Evolutionary conservation across 1,140 invertebrate genomes (phyloP), one percentile per base, ranked within the genome.

Genomic region (Colletes gigas): DNA sequence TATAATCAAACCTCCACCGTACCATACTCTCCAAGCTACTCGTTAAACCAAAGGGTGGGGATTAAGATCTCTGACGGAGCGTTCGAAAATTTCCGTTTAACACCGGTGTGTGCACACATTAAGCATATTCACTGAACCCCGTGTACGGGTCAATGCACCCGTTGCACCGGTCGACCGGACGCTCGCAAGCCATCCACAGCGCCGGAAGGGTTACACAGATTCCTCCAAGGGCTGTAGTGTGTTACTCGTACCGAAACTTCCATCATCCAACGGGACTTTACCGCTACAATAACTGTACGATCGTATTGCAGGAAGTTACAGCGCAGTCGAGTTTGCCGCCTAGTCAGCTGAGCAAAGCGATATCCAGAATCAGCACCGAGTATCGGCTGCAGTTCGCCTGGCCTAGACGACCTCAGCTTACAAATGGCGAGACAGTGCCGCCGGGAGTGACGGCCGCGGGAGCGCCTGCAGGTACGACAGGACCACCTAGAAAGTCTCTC

Each of bases 311-410:
- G 92, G 92, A 93, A 94, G 92, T 93, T 91, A 89, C 93, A 91
- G 82, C 90, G 91, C 90, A 91, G 80, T 91, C 89, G 78, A 92
- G 81, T 89, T 92, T 85, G 92, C 94, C 85, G 91, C 92, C 87
- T 87, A 94, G 95, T 89, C 94, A 96, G 91, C 93, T 96, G 86
- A 95, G 95, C 93, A 95, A 96, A 91, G 95, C 95, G 88, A 96
- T 96, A 90, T 95, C 95, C 85, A 95, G 96, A 90, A 96, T 96
- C 91, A 97, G 96, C 94, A 97, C 97, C 83, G 97, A 97, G 94
- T 97, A 98, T 94, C 95, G 97, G 84, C 95, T 97, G 88, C 97
- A 98, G 94, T 98, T 97, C 93, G 97, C 97, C 79, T 97, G 97
- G 97, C 97, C 97, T 85, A 93, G 90, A 78, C 88, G 92, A 84